Base-by-base conservation (phyloP, 2,797 vertebrate species). In the Xenentodon cancila region DNA sequence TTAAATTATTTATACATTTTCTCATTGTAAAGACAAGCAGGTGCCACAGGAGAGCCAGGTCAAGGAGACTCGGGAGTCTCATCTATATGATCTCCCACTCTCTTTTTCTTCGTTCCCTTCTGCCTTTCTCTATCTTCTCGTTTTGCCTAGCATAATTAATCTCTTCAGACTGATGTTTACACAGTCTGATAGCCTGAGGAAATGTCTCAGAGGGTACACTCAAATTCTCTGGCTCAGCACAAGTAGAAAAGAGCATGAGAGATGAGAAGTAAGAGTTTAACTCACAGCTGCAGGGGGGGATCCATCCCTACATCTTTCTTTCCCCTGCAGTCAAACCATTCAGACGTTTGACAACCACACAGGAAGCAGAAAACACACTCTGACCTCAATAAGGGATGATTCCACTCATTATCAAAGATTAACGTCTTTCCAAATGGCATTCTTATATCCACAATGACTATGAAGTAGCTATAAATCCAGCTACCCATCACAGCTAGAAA, bases 1-100 rank as follows among this genome's bases (percentile, higher is more conserved):
- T 80, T 90, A 72, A 90, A 89, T 89, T 89, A 90, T 89, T 86
- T 85, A 87, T 87, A 79, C 66, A 47, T 71, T 59, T 43, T 74
- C 54, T 76, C 60, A 79, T 84, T 85, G 85, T 86, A 80, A 87
- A 88, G 86, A 84, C 54, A 57, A 73, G 79, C 68, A 75, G 81
- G 80, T 71, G 60, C 68, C 77, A 64, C 60, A 15, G 59, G 67
- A 70, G 67, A 75, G 54, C 32, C 46, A 9, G 80, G 88, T 85
- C 87, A 88, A 85, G 84, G 87, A 82, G 75, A 80, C 81, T 64
- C 53, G 0, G 22, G 73, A 72, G 75, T 69, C 58, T 73, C 58
- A 77, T 84, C 82, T 71, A 58, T 81, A 81, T 71, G 51, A 75
- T 86, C 76, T 59, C 18, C 48, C 18, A 47, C 25, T 52, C 43